Evolutionary conservation across 2,113 vertebrate genomes (phyloP).

Genomic region (Capra hircus): DNA sequence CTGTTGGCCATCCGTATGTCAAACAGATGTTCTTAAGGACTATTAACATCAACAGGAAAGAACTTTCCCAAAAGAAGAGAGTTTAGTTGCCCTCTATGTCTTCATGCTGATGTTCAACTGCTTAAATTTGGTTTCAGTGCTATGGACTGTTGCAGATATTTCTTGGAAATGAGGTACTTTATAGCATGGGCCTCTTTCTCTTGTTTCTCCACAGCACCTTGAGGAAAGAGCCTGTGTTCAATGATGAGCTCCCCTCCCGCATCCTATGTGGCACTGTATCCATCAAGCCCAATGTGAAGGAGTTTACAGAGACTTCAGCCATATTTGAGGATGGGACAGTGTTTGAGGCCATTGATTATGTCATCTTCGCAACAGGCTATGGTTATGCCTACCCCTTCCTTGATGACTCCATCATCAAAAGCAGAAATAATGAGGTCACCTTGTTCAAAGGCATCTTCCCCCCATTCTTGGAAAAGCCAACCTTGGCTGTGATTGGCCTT

Average conservation of each 20-base stretch:
- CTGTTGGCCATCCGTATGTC: not conserved
- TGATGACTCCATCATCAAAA: slow-evolving; percentile 75
- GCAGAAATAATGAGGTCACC: slow-evolving; percentile 75
- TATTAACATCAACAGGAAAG: not conserved
- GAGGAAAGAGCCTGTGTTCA: slow-evolving; percentile 80
- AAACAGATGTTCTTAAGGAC: not conserved
- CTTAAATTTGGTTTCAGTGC: not conserved
- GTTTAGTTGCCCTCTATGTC: not conserved
- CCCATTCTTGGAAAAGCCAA: slow-evolving; percentile 80
- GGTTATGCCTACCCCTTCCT: slow-evolving; percentile 83
- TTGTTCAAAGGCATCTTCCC: slow-evolving; percentile 88
- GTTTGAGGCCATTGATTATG: slow-evolving; percentile 82
- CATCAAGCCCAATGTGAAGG: slow-evolving; percentile 83
- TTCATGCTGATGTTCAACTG: not conserved
- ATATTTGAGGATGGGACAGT: slow-evolving; percentile 87
- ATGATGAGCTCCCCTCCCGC: slow-evolving; percentile 84
- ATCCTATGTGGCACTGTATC: slow-evolving; percentile 83
- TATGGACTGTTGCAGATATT: not conserved
- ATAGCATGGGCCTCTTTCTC: not conserved
- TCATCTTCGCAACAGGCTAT: slow-evolving; percentile 92
- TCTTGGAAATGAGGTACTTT: not conserved
- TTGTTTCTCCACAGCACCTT: not conserved
- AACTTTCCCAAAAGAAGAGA: not conserved
- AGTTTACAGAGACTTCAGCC: slow-evolving; percentile 81
- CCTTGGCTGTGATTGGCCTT: slow-evolving; percentile 86